Conservation (phyloP, 2,113 vertebrate genomes). For the Cervus canadensis region DNA sequence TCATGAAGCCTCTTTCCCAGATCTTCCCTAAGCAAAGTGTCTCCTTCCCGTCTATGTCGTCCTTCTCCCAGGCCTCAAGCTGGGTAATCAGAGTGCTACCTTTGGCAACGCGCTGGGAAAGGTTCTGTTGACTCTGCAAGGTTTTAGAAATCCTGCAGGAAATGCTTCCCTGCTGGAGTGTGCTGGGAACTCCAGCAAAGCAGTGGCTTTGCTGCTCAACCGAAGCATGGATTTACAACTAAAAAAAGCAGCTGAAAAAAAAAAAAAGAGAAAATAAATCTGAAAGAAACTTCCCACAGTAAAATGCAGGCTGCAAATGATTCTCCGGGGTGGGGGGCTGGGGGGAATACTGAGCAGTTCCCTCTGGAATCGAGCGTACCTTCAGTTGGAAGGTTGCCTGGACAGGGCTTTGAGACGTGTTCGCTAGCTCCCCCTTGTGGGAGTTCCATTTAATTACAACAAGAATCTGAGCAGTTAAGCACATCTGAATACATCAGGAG, state of each 20-base stretch:
- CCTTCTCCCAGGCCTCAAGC: background rate
- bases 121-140: background rate
- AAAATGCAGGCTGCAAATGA: constrained; percentile 32
- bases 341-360: background rate
- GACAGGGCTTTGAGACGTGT: background rate
- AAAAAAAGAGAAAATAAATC: constrained; percentile 17
- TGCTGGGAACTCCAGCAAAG: background rate
- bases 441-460: constrained; percentile 16
- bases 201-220: constrained; percentile 27
- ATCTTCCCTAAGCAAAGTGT: background rate
- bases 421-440: constrained; percentile 69
- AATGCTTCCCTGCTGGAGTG: constrained; percentile 9
- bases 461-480: background rate
- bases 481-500: background rate
- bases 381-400: constrained; percentile 3
- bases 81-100: background rate
- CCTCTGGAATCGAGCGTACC: background rate
- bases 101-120: background rate
- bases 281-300: constrained; percentile 46
- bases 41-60: background rate
- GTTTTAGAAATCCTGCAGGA: constrained; percentile 12
- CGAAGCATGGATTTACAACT: constrained; percentile 15
- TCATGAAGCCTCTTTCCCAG: background rate
- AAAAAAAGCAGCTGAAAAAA: constrained; percentile 8
- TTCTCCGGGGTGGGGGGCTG: background rate